phyloP scores from a whole-genome alignment of 2,113 vertebrate genomes.

The cattle (Bos taurus) region DNA sequence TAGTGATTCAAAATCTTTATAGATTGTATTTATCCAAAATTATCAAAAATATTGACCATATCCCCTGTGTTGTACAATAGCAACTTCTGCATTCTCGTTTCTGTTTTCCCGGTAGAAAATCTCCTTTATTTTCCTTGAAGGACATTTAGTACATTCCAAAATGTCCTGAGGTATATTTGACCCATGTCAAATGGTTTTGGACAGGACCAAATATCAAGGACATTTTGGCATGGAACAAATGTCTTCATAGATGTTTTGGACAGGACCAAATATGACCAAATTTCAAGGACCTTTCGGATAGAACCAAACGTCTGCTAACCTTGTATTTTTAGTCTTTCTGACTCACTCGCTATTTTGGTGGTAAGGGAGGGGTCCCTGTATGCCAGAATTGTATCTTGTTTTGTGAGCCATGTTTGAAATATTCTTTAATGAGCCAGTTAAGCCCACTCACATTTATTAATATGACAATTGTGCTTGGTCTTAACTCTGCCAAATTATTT shows the following conservation, averaged over 20 bases:
- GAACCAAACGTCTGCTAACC: not conserved
- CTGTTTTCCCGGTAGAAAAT: not conserved
- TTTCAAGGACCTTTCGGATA: not conserved
- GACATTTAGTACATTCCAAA: not conserved
- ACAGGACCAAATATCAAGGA: not conserved
- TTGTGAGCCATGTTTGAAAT: not conserved
- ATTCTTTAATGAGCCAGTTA: not conserved
- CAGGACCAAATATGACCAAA: not conserved
- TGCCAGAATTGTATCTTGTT: not conserved
- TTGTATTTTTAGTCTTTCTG: not conserved
- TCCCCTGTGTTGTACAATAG: not conserved
- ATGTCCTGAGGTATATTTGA: not conserved
- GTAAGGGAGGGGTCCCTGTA: not conserved
- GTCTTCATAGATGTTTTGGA: not conserved
- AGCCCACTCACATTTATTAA: not conserved
- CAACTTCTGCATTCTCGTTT: not conserved
- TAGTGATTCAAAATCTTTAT: not conserved
- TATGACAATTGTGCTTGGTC: not conserved
- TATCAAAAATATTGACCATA: not conserved
- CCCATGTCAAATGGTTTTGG: not conserved
- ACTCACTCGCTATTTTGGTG: not conserved
- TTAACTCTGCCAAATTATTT: not conserved
- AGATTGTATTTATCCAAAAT: not conserved
- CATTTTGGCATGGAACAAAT: not conserved
- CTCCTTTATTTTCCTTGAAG: not conserved